Base-by-base conservation (phyloP, 2,797 vertebrate species). In the Pangasius krempfi region DNA sequence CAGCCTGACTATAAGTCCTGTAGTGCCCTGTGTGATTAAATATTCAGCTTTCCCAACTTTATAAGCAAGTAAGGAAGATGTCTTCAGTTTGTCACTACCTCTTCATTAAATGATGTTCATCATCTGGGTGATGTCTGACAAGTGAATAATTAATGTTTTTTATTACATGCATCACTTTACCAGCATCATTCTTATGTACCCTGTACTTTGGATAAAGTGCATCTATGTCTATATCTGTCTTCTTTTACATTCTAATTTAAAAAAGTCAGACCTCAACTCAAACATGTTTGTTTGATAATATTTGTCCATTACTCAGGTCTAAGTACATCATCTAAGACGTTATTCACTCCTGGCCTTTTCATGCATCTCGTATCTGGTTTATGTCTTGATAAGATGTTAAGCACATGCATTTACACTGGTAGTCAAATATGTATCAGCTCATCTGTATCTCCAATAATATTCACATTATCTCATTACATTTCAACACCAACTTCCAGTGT, bases 131-230 rank as follows among this genome's bases (percentile, higher is more conserved):
- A 83, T 81, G 25, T 52, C 9, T 50, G 5, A 68, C 37, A 64
- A 47, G n/a, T 33, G 82, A 68, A 84, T 84, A 47, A 66, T n/a
- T 64, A n/a, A 83, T n/a, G 62, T 13, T 84, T 44, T 47, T n/a
- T 22, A 54, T 33, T 76, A 27, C 40, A 76, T 75, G 27, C 78
- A 56, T 80, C 54, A 58, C 10, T 37, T 58, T 58, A 9, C n/a
- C 76, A 56, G n/a, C 16, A 79, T 22, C 22, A n/a, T 64, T 58
- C 1, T 27, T 40, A 40, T 40, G 0, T 81, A 6, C 20, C 4
- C 20, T 10, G 30, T 56, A 80, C 18, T 58, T 56, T 60, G 33
- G 56, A 82, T 60, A 60, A 40, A 82, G 2, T 44, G 33, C 22
- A 81, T 27, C 5, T 82, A 16, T 58, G 37, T 44, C 44, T 44